Evolutionary conservation across 2,113 vertebrate species (phyloP).

Genomic region (Bettongia penicillata): DNA sequence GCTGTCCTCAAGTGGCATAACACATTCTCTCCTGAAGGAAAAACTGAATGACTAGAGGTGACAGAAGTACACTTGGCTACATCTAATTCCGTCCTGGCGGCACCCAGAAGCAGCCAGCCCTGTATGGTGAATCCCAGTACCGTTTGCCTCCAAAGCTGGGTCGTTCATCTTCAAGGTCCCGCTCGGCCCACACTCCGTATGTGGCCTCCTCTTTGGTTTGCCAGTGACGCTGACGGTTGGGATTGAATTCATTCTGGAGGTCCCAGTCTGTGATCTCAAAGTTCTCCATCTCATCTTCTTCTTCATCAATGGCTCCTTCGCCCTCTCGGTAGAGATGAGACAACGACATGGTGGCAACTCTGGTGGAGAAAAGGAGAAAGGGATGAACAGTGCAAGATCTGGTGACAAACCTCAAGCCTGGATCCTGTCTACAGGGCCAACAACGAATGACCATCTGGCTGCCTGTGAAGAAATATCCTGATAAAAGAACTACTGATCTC

Average conservation of each 20-base stretch:
- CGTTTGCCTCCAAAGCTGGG: constrained; percentile 96
- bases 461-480: not conserved
- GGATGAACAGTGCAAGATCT: not conserved
- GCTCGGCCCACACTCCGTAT: constrained; percentile 97
- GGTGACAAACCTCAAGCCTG: not conserved
- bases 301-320: constrained; percentile 82
- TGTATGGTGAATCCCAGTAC: constrained; percentile 65
- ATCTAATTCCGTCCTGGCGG: too few species aligned
- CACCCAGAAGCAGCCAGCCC: not conserved
- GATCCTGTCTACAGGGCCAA: not conserved
- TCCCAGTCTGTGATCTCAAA: constrained; percentile 99
- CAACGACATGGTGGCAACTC: constrained; percentile 89
- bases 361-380: not conserved
- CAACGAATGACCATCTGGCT: not conserved
- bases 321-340: constrained; percentile 94
- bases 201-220: constrained; percentile 96
- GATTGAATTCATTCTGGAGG: constrained; percentile 97
- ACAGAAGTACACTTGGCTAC: not conserved
- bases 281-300: constrained; percentile 92
- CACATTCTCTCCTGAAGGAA: not conserved
- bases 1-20: not conserved
- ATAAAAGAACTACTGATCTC: not conserved
- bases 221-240: constrained; percentile 92
- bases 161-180: constrained; percentile 94
- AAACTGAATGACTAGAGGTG: not conserved